These are phyloP conservation scores for Equus przewalskii DNA, from an alignment of 2,113 vertebrate species.

Conservation along the genomic window DNA sequence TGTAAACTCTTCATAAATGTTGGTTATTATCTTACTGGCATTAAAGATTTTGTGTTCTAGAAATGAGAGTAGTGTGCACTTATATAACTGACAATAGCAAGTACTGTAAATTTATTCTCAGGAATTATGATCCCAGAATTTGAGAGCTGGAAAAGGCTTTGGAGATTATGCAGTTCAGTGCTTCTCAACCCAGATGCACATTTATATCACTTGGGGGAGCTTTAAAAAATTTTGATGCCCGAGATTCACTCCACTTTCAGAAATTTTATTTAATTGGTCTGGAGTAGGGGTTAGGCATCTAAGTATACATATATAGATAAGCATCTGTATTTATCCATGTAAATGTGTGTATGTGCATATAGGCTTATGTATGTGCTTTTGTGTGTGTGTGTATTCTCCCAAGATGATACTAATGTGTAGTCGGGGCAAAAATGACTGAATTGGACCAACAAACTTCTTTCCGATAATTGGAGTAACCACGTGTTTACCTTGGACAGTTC, in stretches of 20 bases:
- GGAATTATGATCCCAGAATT: neutral
- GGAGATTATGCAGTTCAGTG: neutral
- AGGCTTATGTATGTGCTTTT: accelerated
- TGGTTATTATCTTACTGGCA: accelerated
- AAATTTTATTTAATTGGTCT: neutral
- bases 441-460: neutral
- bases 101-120: accelerated
- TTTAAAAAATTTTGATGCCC: neutral
- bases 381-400: too few relatives aligned
- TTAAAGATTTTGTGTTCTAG: neutral
- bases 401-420: accelerated
- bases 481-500: accelerated
- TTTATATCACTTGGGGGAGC: neutral
- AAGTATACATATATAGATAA: accelerated
- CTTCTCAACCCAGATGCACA: accelerated
- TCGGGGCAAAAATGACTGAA: neutral
- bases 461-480: accelerated
- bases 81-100: accelerated
- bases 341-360: accelerated
- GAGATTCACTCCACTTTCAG: neutral
- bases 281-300: neutral
- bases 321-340: neutral
- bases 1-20: neutral
- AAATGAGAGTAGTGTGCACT: accelerated
- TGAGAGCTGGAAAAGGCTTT: too few relatives aligned